Conservation (phyloP, 2,113 vertebrate species). For the Cephalopholis sonnerati region DNA sequence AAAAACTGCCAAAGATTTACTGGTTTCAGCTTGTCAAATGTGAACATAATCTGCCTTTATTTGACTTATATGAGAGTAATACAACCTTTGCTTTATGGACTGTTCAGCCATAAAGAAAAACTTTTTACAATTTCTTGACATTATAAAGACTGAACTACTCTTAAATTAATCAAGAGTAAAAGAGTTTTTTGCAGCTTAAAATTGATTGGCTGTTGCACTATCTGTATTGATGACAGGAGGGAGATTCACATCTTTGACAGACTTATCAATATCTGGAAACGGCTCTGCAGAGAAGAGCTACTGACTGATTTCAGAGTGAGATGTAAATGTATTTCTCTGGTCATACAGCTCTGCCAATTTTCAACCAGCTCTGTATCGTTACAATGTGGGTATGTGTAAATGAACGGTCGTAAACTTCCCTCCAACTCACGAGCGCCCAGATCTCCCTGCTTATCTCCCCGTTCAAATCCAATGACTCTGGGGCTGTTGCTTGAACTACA, state of each 20-base stretch:
- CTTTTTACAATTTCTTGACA: background rate
- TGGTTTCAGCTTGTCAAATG: background rate
- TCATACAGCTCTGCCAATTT: too few relatives aligned
- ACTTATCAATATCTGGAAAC: background rate
- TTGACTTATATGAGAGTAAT: background rate
- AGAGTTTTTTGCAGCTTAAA: background rate
- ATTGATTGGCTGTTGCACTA: background rate
- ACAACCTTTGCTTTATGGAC: background rate
- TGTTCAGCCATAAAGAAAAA: background rate
- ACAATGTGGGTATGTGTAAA: too few relatives aligned
- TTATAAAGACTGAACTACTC: background rate
- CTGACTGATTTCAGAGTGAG: background rate
- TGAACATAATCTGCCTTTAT: background rate
- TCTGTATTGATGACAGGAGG: background rate
- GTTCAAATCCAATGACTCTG: too few relatives aligned
- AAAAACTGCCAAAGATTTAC: background rate
- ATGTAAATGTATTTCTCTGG: background rate
- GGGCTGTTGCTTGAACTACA: too few relatives aligned
- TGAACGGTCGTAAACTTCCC: too few relatives aligned
- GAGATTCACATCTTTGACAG: background rate
- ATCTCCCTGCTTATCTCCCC: too few relatives aligned
- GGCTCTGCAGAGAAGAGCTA: background rate
- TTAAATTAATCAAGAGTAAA: background rate
- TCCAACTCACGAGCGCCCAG: too few relatives aligned
- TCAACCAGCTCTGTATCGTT: background rate